phyloP scores from a whole-genome alignment of 2,797 vertebrate genomes.

The Peromyscus attwateri region DNA sequence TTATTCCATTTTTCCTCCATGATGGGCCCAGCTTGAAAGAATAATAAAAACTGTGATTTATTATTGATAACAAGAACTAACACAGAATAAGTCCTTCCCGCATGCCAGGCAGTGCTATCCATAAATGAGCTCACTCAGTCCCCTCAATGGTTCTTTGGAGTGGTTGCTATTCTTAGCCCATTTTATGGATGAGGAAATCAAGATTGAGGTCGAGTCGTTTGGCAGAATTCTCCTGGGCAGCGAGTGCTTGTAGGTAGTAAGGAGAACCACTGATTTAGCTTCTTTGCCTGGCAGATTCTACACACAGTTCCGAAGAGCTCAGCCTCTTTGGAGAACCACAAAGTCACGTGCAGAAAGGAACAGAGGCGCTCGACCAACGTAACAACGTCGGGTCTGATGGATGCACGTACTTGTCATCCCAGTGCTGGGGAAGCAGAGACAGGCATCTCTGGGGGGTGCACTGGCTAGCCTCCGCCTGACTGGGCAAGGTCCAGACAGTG shows the following conservation, averaged over 20 bases:
- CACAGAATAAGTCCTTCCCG: background rate
- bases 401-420: rapidly evolving
- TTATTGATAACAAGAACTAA: constrained; percentile 55
- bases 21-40: background rate
- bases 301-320: background rate
- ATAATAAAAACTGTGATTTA: constrained; percentile 47
- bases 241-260: background rate
- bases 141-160: background rate
- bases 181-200: constrained; percentile 58
- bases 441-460: too few species aligned
- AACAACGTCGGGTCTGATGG: background rate
- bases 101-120: background rate
- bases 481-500: background rate
- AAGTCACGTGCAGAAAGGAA: background rate
- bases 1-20: constrained; percentile 35
- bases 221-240: background rate
- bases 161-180: constrained; percentile 54
- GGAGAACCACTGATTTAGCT: background rate
- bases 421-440: background rate
- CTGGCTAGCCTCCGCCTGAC: background rate
- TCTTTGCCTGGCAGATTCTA: background rate
- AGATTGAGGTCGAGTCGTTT: background rate
- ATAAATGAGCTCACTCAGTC: background rate
- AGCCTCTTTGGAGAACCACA: background rate
- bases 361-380: too few species aligned